Conservation (phyloP, 1,140 invertebrate genomes). For the Aphaenogaster ashmeadi region DNA sequence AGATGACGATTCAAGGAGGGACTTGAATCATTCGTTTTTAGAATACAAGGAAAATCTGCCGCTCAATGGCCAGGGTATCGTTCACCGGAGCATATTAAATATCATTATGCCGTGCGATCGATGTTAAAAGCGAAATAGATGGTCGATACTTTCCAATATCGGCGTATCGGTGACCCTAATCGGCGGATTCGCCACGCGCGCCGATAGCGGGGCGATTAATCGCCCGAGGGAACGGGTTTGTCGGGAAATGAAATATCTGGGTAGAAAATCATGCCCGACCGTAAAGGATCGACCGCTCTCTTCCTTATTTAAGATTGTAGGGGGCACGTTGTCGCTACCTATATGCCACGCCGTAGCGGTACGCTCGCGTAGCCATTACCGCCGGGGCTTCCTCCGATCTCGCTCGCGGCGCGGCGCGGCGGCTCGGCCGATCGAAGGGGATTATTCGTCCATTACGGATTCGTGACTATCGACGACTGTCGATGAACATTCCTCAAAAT, state of each 20-base stretch:
- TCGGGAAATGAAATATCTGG: conserved; percentile 86
- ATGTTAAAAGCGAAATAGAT: conserved; percentile 19
- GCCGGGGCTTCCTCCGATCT: conserved; percentile 71
- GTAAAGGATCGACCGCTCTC: conserved; percentile 76
- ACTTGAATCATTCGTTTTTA: background rate
- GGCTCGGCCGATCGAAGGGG: conserved; percentile 70
- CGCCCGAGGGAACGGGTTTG: conserved; percentile 84
- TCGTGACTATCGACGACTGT: conserved; percentile 39
- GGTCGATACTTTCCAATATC: conserved; percentile 42
- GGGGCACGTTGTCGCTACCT: conserved; percentile 67
- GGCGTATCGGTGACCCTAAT: conserved; percentile 50
- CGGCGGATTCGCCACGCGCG: conserved; percentile 55
- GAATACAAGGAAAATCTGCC: background rate
- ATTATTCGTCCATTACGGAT: conserved; percentile 69
- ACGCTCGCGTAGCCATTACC: conserved; percentile 60
- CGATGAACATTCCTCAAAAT: conserved; percentile 37
- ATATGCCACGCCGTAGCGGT: conserved; percentile 7
- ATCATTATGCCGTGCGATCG: conserved; percentile 13
- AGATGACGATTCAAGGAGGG: background rate
- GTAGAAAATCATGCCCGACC: conserved; percentile 80
- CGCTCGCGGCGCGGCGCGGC: conserved; percentile 44
- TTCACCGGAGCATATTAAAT: background rate
- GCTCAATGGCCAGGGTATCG: background rate
- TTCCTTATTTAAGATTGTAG: conserved; percentile 68
- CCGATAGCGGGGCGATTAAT: conserved; percentile 84